Evolutionary conservation across 2,888 invertebrate genomes (phyloP), one percentile per base, ranked within the genome.

Genomic region (Drosophila sordidula): DNA sequence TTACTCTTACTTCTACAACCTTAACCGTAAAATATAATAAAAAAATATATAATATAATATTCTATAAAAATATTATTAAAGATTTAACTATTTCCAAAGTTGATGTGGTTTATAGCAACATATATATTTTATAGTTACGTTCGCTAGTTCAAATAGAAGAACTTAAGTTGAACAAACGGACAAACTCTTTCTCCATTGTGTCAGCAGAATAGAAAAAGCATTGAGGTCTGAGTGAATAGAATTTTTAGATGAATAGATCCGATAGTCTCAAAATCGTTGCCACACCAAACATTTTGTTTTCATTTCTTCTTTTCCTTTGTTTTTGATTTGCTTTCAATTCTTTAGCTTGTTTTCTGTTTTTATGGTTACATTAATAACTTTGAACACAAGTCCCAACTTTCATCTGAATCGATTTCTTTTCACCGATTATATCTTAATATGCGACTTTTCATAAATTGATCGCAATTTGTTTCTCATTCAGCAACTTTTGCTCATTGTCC

Each of bases 381-480:
- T 29, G 9, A 29, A 29, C 64, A 12, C 25, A 62, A 14, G 16
- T 64, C 41, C 6, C 65, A 65, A 63, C 63, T 63, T 63, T 63
- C 63, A 50, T 63, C 63, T 22, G 51, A 29, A 25, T 54, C 54
- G 32, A 34, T 44, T 50, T 50, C 65, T 51, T 36, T 65, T n/a
- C 42, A 63, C 16, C 44, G 25, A 44, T 65, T 34, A 34, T 34
- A 34, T 26, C 16, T 12, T 25, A n/a, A 44, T 45, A 39, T 9
- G 39, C 22, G 12, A 6, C 18, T 6, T 41, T 22, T 41, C 4
- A 18, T 41, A 11, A 4, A 18, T 12, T 41, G 11, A 18, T 41
- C 18, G 41, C 41, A 41, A n/a, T 22, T 36, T 18, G 22, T 14
- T 36, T 32, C n/a, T 36, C n/a, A 14, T 3, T 29, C 39, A 39